Conservation (phyloP, 2,797 vertebrate genomes). For the Melanotaenia nigrans region DNA sequence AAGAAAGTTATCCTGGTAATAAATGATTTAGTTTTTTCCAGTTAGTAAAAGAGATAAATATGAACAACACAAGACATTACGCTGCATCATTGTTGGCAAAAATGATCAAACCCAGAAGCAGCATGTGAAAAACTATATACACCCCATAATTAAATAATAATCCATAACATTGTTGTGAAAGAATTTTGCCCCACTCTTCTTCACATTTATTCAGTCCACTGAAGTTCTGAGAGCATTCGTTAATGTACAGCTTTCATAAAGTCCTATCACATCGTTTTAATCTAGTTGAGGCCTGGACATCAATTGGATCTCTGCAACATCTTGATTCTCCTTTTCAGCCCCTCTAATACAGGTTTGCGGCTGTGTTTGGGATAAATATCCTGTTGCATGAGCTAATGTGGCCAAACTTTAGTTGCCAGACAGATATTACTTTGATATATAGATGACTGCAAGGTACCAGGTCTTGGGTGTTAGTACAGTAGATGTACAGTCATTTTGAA, state of each 20-base stretch:
- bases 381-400: background rate
- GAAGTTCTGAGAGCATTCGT: background rate
- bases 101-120: background rate
- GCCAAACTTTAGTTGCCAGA: background rate
- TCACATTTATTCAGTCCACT: background rate
- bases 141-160: background rate
- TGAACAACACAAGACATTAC: background rate
- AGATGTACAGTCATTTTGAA: background rate
- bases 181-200: background rate
- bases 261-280: background rate
- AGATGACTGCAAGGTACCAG: background rate
- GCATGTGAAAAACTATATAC: background rate
- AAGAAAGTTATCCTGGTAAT: no score
- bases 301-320: background rate
- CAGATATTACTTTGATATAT: background rate
- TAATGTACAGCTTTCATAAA: background rate
- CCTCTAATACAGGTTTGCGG: background rate
- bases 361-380: background rate
- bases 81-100: no score
- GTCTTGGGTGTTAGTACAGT: background rate
- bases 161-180: background rate
- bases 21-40: background rate
- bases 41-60: background rate
- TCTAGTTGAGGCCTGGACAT: background rate
- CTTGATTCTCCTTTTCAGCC: no score